A percentile compares a stretch with the other conserved stretches of the same genome.
phyloP scores from a whole-genome alignment of 2,113 vertebrate species.

The Burhinus oedicnemus region DNA sequence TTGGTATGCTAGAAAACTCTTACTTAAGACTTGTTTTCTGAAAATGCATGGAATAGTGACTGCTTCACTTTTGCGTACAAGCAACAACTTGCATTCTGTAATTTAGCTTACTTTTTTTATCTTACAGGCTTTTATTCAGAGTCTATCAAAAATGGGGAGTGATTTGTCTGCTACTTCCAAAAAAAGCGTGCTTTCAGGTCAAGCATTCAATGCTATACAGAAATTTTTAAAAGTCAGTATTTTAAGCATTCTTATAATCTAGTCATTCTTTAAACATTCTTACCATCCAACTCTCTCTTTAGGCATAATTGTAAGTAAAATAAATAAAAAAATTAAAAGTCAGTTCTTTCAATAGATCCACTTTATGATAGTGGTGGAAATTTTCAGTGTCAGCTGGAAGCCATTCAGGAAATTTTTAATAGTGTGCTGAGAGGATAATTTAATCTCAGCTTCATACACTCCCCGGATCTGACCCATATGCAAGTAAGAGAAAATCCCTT shows the following conservation, averaged over 20 bases:
- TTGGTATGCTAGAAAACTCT: background rate
- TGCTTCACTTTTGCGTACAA: background rate
- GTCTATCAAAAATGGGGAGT: background rate
- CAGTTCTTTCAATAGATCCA: background rate
- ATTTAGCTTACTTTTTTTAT: background rate
- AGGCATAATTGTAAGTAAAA: background rate
- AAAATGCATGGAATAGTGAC: background rate
- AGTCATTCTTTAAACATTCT: background rate
- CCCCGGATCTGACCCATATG: conserved; percentile 1
- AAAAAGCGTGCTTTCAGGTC: background rate
- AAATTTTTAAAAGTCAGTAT: background rate
- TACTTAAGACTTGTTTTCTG: background rate
- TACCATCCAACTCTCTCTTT: background rate
- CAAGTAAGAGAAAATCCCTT: conserved; percentile 36
- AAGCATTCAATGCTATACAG: background rate
- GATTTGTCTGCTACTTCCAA: background rate
- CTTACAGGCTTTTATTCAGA: background rate
- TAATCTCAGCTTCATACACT: conserved; percentile 15
- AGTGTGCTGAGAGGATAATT: conserved; percentile 45
- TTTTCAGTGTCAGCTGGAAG: conserved; percentile 36
- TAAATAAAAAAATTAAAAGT: background rate
- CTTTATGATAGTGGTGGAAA: conserved; percentile 7
- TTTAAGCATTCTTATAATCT: background rate
- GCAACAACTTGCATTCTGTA: background rate
- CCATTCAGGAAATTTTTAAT: conserved; percentile 49